Evolutionary conservation across 2,113 vertebrate species (phyloP).

Genomic region (Ochotona curzoniae): DNA sequence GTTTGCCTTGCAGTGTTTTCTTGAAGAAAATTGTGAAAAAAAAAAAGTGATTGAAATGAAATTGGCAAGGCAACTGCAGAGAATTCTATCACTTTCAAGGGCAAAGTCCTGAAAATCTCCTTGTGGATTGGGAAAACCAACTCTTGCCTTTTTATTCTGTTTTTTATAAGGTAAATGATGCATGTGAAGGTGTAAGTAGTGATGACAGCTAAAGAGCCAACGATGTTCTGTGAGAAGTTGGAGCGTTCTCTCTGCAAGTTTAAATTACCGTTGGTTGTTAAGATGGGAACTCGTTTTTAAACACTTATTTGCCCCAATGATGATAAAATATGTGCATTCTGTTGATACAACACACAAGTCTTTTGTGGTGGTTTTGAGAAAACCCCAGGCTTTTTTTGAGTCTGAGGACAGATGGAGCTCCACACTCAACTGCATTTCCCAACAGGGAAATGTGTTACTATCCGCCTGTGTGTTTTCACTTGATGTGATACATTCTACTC

Average conservation of each 20-base stretch:
- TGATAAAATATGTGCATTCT: constrained; percentile 78
- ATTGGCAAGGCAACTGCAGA: constrained; percentile 23
- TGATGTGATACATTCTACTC: constrained; percentile 22
- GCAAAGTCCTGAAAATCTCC: constrained; percentile 36
- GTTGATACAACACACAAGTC: constrained; percentile 72
- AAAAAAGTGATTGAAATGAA: constrained; percentile 57
- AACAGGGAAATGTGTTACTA: constrained; percentile 81
- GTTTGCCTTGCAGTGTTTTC: constrained; percentile 58
- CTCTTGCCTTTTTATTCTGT: constrained; percentile 28
- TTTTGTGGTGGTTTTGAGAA: constrained; percentile 73
- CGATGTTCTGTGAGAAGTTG: constrained; percentile 22
- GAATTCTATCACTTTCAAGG: constrained; percentile 25
- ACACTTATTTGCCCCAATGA: constrained; percentile 57
- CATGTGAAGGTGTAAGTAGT: constrained; percentile 23
- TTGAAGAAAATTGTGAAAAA: constrained; percentile 65
- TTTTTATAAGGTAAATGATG: constrained; percentile 33
- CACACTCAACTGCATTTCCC: constrained; percentile 78
- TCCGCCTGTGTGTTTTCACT: constrained; percentile 74
- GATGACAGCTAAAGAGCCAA: background rate
- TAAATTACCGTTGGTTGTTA: constrained; percentile 51
- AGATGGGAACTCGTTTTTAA: constrained; percentile 42
- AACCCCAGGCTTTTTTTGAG: constrained; percentile 76
- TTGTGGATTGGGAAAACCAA: constrained; percentile 4
- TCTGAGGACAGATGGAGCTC: constrained; percentile 83
- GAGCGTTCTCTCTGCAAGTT: background rate